Evolutionary conservation across 2,888 invertebrate genomes (phyloP), one percentile per base, ranked within the genome.

Genomic region (Euplagia quadripunctaria): DNA sequence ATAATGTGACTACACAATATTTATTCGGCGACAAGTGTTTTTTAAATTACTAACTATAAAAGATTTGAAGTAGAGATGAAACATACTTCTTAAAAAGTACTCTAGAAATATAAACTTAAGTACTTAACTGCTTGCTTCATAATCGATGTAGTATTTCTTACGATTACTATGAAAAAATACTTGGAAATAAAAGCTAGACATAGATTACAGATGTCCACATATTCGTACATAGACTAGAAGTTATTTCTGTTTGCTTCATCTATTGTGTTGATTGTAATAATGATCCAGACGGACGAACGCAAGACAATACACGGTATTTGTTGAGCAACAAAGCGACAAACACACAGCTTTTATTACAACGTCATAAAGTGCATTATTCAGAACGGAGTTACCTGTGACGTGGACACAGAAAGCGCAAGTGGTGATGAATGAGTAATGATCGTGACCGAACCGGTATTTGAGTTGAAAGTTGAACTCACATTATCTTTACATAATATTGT

Each of bases 371-470:
- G 83, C 83, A 86, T 78, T 82, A 81, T 82, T 75, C 74, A 66
- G 66, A 81, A 81, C 82, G 86, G 79, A 83, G 80, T 82, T 78
- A 83, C 75, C 75, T 71, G 80, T 79, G 83, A 83, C 75, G 78
- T 77, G 65, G 78, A 72, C 76, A 71, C 63, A 63, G 65, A 78
- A 76, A 80, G 87, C 81, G 83, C 85, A 82, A 81, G 84, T 74
- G 76, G 80, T 87, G 86, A 89, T 89, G 82, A 89, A 90, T 90
- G 86, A 87, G 31, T 16, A 52, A 69, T 81, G 72, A 79, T 80
- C 78, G 79, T 83, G 83, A 78, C 79, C 78, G 74, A 68, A 64
- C 63, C 41, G 66, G 70, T 66, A 75, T 81, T 79, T 70, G 68
- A 81, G 61, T 83, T 81, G 80, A 86, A 81, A 82, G 83, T 80